A percentile compares a stretch with the other conserved stretches of the same genome.
Conservation (phyloP, 2,888 invertebrate species). For the Parnassius glacialis region DNA sequence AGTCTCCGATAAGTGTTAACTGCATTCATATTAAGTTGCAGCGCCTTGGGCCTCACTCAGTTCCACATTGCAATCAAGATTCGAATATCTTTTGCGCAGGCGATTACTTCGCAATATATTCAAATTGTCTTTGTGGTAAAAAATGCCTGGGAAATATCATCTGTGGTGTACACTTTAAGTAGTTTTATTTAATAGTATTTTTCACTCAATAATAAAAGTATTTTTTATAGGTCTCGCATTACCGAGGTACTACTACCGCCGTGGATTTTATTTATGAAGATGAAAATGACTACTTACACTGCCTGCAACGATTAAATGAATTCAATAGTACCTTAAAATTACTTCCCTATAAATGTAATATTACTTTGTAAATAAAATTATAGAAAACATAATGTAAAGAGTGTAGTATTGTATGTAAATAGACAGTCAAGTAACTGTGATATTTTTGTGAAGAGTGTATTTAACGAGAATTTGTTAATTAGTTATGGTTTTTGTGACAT, state of each 20-base stretch:
- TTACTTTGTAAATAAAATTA: constrained; percentile 20
- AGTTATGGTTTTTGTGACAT: constrained; percentile 11
- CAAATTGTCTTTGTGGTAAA: too few relatives aligned
- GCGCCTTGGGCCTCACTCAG: too few relatives aligned
- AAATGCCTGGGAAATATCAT: too few relatives aligned
- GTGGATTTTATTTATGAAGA: constrained; percentile 49
- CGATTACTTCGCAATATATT: too few relatives aligned
- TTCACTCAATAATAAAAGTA: background rate
- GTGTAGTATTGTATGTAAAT: constrained; percentile 31
- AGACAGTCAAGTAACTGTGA: constrained; percentile 38
- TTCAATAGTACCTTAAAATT: constrained; percentile 15
- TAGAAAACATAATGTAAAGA: constrained; percentile 24
- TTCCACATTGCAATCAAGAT: too few relatives aligned
- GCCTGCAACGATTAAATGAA: constrained; percentile 8
- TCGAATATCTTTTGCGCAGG: too few relatives aligned
- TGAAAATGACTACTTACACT: constrained; percentile 29
- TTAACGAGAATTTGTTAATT: constrained; percentile 10
- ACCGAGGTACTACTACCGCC: constrained; percentile 50
- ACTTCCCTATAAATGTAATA: constrained; percentile 16
- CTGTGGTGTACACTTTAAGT: too few relatives aligned
- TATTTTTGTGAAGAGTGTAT: constrained; percentile 31
- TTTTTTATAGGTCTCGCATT: constrained; percentile 45
- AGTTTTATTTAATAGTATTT: too few relatives aligned
- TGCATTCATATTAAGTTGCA: too few relatives aligned
- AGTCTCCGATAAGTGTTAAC: too few relatives aligned